Conservation (phyloP, 2,888 invertebrate species). For the Plebejus melissa region DNA sequence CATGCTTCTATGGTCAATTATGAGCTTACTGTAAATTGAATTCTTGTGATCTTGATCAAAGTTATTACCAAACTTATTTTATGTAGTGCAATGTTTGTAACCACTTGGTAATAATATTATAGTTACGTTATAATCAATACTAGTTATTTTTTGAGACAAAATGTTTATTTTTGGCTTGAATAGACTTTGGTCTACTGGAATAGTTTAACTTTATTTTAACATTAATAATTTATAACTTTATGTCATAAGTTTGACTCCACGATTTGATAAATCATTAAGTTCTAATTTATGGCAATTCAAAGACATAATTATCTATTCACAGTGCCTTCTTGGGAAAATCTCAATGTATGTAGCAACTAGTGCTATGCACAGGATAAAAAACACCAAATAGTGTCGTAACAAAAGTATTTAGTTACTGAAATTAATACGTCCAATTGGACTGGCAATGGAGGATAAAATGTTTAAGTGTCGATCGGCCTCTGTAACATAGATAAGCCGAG, state of each 20-base stretch:
- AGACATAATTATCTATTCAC: background rate
- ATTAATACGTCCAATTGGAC: conserved; percentile 38
- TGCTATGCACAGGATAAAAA: background rate
- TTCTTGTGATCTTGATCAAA: background rate
- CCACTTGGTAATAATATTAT: no score
- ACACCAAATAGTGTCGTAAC: background rate
- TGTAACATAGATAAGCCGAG: conserved; percentile 67
- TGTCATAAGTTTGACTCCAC: no score
- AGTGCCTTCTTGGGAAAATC: background rate
- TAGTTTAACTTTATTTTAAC: no score
- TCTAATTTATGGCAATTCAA: no score
- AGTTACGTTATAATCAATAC: no score
- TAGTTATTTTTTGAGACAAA: no score
- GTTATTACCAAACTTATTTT: no score
- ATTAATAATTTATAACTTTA: no score
- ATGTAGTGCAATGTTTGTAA: no score
- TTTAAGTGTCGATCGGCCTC: conserved; percentile 65
- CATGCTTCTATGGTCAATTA: conserved; percentile 19
- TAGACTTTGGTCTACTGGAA: no score
- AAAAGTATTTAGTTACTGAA: conserved; percentile 3
- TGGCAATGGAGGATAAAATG: conserved; percentile 64
- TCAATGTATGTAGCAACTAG: background rate
- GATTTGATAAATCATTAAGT: no score
- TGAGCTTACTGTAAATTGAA: conserved; percentile 23
- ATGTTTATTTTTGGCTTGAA: no score